These are phyloP conservation scores for Argynnis bischoffii DNA, from an alignment of 2,888 invertebrate species.

Conservation along the genomic window DNA sequence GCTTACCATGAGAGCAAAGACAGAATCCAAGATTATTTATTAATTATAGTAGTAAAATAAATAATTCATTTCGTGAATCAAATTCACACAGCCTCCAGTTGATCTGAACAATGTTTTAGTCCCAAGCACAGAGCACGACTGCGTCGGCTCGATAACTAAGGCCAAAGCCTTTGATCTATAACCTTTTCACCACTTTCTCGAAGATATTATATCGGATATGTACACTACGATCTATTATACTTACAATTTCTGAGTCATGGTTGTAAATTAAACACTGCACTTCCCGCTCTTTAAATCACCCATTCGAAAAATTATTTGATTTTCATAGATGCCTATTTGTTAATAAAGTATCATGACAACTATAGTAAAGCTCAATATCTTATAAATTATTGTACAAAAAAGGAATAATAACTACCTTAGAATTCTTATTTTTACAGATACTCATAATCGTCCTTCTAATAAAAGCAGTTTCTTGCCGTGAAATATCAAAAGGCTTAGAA, in stretches of 20 bases:
- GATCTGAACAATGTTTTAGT: conserved; percentile 4
- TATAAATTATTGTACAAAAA: too few species aligned
- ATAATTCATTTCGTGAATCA: too few species aligned
- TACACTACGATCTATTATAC: conserved; percentile 7
- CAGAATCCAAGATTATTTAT: too few species aligned
- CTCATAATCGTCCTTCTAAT: conserved; percentile 27
- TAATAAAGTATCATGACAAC: too few species aligned
- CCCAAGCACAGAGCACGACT: conserved; percentile 6
- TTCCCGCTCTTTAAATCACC: neutral
- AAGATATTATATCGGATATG: conserved; percentile 8
- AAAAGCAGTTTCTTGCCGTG: conserved; percentile 17
- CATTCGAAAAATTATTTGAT: neutral
- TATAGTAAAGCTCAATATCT: too few species aligned
- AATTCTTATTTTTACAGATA: conserved; percentile 22
- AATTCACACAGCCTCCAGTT: neutral
- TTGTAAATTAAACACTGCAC: conserved; percentile 15
- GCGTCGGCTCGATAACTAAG: conserved; percentile 3
- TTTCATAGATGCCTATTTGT: too few species aligned
- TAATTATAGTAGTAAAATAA: too few species aligned
- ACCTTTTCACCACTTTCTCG: conserved; percentile 33
- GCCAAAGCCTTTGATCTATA: conserved; percentile 33
- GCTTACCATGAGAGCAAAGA: too few species aligned
- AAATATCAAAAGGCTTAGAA: conserved; percentile 51
- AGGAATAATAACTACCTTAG: neutral
- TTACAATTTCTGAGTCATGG: conserved; percentile 19